Percentiles rank a stretch among this genome's conserved stretches.
Evolutionary conservation across 1,140 invertebrate species (phyloP).

Genomic region (Drosophila erecta): DNA sequence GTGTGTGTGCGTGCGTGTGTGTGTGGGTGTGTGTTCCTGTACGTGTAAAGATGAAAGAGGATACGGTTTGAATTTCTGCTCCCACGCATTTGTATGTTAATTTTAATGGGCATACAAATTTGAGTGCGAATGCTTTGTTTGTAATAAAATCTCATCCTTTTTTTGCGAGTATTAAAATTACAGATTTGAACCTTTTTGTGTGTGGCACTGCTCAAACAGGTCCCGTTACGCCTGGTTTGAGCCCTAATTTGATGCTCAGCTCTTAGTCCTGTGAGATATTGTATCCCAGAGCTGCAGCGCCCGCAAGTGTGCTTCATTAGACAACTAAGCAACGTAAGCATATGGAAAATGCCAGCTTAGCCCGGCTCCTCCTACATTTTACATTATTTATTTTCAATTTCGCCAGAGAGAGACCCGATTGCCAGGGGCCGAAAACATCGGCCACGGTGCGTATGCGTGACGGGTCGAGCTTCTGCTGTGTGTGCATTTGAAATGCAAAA

Average conservation of each 20-base stretch:
- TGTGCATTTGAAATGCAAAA: constrained; percentile 79
- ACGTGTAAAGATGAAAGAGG: constrained; percentile 47
- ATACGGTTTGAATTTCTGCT: constrained; percentile 34
- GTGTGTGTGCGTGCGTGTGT: constrained; percentile 4
- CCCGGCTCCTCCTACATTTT: constrained; percentile 26
- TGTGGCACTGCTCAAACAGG: constrained; percentile 33
- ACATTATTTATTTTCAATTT: constrained; percentile 77
- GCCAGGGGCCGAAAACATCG: constrained; percentile 33
- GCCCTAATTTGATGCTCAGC: constrained; percentile 48
- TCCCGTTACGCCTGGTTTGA: constrained; percentile 54
- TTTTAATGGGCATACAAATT: constrained; percentile 65
- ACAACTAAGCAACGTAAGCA: constrained; percentile 26
- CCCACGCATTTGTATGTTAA: constrained; percentile 67
- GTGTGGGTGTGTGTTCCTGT: constrained; percentile 1
- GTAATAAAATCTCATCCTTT: constrained; percentile 70
- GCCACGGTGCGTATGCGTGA: constrained; percentile 67
- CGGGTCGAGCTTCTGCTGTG: constrained; percentile 17
- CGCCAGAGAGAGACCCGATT: constrained; percentile 30
- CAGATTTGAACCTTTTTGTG: constrained; percentile 63
- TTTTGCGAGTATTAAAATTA: constrained; percentile 61
- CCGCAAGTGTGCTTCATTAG: constrained; percentile 44
- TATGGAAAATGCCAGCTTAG: constrained; percentile 44
- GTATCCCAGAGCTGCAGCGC: constrained; percentile 5
- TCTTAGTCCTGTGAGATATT: constrained; percentile 40
- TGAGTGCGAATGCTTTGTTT: constrained; percentile 54